Percentiles rank a stretch among this genome's conserved stretches.
Evolutionary conservation across 2,797 vertebrate genomes (phyloP).

Genomic region (Cyprinodon diabolis): DNA sequence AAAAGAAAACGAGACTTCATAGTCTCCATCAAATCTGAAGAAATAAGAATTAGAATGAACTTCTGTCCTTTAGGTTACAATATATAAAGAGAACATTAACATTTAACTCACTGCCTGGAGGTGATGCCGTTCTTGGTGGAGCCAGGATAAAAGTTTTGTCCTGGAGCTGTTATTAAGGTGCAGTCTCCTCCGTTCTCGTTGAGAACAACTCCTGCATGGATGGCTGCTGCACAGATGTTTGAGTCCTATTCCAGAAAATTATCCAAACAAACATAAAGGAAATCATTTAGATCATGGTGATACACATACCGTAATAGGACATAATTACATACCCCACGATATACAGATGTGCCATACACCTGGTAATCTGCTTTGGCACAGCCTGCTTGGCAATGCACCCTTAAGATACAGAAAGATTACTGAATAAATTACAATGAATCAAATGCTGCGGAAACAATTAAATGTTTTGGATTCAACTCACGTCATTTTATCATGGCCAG

Average conservation of each 20-base stretch:
- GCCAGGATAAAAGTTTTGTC: constrained; percentile 75
- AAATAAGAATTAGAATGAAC: background rate
- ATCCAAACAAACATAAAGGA: background rate
- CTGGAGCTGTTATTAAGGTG: constrained; percentile 76
- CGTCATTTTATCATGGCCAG: constrained; percentile 68
- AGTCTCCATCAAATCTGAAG: constrained; percentile 70
- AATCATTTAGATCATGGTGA: background rate
- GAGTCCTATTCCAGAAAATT: constrained; percentile 74
- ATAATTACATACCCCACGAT: constrained; percentile 75
- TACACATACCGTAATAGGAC: background rate
- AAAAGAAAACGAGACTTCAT: constrained; percentile 75
- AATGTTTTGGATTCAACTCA: constrained; percentile 53
- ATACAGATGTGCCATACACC: constrained; percentile 73
- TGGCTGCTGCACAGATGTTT: constrained; percentile 81
- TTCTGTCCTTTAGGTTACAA: background rate
- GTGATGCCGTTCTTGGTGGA: constrained; percentile 80
- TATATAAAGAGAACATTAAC: background rate
- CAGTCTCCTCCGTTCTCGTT: constrained; percentile 80
- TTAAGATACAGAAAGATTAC: constrained; percentile 40
- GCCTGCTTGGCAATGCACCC: constrained; percentile 80
- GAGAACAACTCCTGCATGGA: constrained; percentile 83
- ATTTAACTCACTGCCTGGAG: constrained; percentile 69
- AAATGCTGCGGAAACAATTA: background rate
- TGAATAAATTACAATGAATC: background rate
- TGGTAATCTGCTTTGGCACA: constrained; percentile 66